Evolutionary conservation across 2,888 invertebrate species (phyloP), one percentile per base, ranked within the genome.

Genomic region (Drosophila incognita): DNA sequence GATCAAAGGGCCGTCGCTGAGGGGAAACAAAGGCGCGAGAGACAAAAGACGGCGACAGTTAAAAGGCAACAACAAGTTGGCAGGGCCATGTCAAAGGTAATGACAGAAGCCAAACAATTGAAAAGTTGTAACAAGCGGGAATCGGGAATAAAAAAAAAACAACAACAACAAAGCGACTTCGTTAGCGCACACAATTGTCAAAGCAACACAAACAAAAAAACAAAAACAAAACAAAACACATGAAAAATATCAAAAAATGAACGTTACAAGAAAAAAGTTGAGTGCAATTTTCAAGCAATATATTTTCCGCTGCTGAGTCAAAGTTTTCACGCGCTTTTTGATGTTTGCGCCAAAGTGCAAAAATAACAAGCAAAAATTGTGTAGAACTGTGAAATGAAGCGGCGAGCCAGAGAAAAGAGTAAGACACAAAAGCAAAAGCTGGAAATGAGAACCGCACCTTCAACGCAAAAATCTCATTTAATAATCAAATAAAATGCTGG

Each of bases 51-150:
- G 89, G 71, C 89, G 87, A 82, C 86, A 79, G 90, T 86, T 75
- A 90, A 88, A 86, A 89, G 90, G 84, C 86, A 89, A 73, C 79
- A 78, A 69, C 73, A 82, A 82, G 69, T 69, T 74, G 73, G 65
- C 77, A 75, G 67, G 56, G 90, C 90, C 88, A 85, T 82, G 81
- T 88, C 83, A 86, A 87, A 88, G 89, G 84, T 83, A 83, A 85
- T 86, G 86, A 80, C 83, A 83, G 82, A 86, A 89, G 79, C 78
- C 84, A 83, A 90, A 90, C 91, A 91, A 90, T 87, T 90, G 90
- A 82, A 89, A 85, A 90, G 86, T 85, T 85, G 85, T 72, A 88
- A 82, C 89, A 82, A 87, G 69, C 64, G 54, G 49, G 40, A 67
- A 52, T 56, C 35, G 36, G 53, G 35, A 24, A 46, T n/a, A 64